phyloP scores from a whole-genome alignment of 2,797 vertebrate species.

The Streptopelia turtur region DNA sequence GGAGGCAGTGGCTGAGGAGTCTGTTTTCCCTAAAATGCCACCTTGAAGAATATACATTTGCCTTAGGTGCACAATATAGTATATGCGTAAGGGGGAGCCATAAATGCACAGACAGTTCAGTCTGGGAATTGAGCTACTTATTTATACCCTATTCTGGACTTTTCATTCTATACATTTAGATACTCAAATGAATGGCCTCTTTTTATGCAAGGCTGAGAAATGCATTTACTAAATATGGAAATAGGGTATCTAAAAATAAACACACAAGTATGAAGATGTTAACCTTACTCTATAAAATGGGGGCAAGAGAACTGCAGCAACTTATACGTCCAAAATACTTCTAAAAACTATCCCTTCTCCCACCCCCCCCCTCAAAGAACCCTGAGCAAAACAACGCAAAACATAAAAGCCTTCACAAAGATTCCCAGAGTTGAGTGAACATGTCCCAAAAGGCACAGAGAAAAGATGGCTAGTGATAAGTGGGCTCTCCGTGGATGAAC shows the following conservation, averaged over 20 bases:
- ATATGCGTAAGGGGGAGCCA: background rate
- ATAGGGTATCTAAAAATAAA: slow-evolving; percentile 48
- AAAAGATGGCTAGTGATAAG: background rate
- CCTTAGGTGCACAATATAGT: background rate
- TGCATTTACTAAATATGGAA: slow-evolving; percentile 54
- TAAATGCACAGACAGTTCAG: background rate
- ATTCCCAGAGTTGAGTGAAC: background rate
- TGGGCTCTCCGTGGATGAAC: background rate
- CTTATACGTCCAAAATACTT: background rate
- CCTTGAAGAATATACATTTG: background rate
- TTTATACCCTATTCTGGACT: background rate
- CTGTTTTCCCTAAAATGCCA: background rate
- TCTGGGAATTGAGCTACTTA: background rate
- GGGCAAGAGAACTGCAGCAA: background rate
- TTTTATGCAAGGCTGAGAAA: slow-evolving; percentile 25
- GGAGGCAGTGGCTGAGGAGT: background rate
- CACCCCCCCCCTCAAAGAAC: background rate
- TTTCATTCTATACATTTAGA: slow-evolving; percentile 11
- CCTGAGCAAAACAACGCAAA: background rate
- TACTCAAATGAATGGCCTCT: background rate
- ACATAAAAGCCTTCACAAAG: background rate
- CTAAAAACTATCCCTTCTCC: background rate
- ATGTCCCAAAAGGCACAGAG: background rate
- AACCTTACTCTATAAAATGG: background rate
- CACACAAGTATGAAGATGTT: background rate